These are phyloP conservation scores for Bombylius discolor DNA, from an alignment of 2,888 invertebrate species.

Conservation along the genomic window DNA sequence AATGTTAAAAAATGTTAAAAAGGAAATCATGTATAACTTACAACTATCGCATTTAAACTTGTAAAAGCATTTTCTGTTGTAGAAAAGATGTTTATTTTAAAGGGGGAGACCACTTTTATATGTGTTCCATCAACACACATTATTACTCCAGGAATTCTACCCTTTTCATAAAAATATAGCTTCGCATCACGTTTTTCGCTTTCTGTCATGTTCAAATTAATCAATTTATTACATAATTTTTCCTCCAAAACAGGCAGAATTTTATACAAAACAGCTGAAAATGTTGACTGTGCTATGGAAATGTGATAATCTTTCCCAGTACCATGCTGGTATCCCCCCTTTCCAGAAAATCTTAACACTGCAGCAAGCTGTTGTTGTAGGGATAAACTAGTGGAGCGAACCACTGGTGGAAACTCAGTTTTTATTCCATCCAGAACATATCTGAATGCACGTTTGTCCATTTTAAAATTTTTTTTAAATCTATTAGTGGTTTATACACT, in stretches of 20 bases:
- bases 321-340: conserved; percentile 9
- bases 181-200: conserved; percentile 6
- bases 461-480: too few relatives aligned
- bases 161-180: conserved; percentile 5
- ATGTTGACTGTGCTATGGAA: conserved; percentile 9
- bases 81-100: conserved; percentile 7
- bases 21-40: background rate
- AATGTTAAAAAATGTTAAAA: background rate
- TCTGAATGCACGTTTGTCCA: too few relatives aligned
- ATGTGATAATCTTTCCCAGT: conserved; percentile 6
- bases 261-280: conserved; percentile 1
- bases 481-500: too few relatives aligned
- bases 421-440: too few relatives aligned
- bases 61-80: conserved; percentile 6
- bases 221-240: conserved; percentile 5
- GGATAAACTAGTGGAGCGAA: too few relatives aligned
- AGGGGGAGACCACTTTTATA: conserved; percentile 8
- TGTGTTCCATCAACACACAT: conserved; percentile 12
- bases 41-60: conserved; percentile 4
- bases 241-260: background rate
- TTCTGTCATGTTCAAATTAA: conserved; percentile 1
- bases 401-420: too few relatives aligned
- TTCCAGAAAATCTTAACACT: conserved; percentile 2
- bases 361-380: background rate
- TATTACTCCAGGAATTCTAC: conserved; percentile 8